Conservation (phyloP, 2,888 invertebrate species). For the Hanleya hanleyi region DNA sequence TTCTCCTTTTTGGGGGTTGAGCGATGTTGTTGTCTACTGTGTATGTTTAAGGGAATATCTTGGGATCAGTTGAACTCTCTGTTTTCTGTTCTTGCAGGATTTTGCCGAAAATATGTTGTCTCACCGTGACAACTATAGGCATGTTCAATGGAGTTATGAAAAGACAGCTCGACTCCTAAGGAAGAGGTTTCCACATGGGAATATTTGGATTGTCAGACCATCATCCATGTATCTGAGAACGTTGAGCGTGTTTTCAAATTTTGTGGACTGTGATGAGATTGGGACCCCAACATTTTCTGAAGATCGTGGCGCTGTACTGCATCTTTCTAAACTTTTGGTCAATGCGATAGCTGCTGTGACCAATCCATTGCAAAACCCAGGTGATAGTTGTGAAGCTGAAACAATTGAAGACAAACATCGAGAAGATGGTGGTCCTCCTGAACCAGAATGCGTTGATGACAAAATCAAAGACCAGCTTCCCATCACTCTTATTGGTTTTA, state of each 20-base stretch:
- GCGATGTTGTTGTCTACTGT: no score
- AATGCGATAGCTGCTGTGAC: neutral
- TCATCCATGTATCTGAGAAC: constrained; percentile 86
- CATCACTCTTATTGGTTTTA: constrained; percentile 83
- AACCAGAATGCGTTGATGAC: neutral
- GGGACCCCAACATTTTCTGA: constrained; percentile 88
- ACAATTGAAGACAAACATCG: neutral
- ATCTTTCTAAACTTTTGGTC: constrained; percentile 77
- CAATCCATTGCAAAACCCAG: neutral
- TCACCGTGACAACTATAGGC: constrained; percentile 84
- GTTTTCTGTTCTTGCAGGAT: constrained; percentile 78
- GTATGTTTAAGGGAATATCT: no score
- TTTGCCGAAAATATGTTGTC: constrained; percentile 88
- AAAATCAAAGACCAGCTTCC: constrained; percentile 15
- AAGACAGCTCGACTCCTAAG: constrained; percentile 82
- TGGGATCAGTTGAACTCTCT: no score
- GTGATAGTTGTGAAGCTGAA: neutral
- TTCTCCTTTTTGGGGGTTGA: no score
- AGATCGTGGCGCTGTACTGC: constrained; percentile 82
- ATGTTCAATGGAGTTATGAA: constrained; percentile 87
- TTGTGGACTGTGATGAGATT: constrained; percentile 83
- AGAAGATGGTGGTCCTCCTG: neutral
- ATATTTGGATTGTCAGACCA: constrained; percentile 70
- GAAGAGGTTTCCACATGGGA: constrained; percentile 79
- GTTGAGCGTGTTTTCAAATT: constrained; percentile 91